Conservation (phyloP, 2,888 invertebrate species). For the Drosophila mimica region DNA sequence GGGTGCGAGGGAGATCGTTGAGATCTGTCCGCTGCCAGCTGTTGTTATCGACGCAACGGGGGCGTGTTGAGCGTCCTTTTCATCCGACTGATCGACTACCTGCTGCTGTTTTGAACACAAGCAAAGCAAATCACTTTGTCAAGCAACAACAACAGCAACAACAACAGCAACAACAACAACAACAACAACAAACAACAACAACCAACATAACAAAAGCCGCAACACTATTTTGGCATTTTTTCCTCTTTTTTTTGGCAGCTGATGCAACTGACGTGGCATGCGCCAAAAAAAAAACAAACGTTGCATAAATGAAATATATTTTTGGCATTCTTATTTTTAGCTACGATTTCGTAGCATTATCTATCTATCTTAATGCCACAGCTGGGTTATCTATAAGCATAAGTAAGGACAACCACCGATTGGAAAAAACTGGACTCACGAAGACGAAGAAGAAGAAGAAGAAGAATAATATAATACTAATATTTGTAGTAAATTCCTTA, state of each 20-base stretch:
- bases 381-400: too few relatives aligned
- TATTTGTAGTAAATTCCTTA: too few relatives aligned
- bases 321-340: not conserved
- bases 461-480: too few relatives aligned
- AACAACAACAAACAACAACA: slow-evolving; percentile 1
- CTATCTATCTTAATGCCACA: too few relatives aligned
- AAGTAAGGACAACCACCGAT: too few relatives aligned
- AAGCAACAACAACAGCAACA: slow-evolving; percentile 51
- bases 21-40: slow-evolving; percentile 27
- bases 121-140: slow-evolving; percentile 76
- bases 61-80: slow-evolving; percentile 42
- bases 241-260: slow-evolving; percentile 1
- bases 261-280: not conserved
- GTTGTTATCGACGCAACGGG: slow-evolving; percentile 44
- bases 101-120: slow-evolving; percentile 48
- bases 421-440: too few relatives aligned
- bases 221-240: not conserved
- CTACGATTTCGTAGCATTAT: too few relatives aligned
- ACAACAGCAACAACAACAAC: slow-evolving; percentile 3
- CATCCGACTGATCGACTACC: slow-evolving; percentile 35
- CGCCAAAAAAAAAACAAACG: not conserved
- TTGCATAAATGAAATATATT: not conserved
- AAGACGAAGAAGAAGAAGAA: too few relatives aligned
- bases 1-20: not conserved
- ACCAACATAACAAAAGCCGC: slow-evolving; percentile 14